Evolutionary conservation across 2,888 invertebrate genomes (phyloP).

Genomic region (Shargacucullia verbasci): DNA sequence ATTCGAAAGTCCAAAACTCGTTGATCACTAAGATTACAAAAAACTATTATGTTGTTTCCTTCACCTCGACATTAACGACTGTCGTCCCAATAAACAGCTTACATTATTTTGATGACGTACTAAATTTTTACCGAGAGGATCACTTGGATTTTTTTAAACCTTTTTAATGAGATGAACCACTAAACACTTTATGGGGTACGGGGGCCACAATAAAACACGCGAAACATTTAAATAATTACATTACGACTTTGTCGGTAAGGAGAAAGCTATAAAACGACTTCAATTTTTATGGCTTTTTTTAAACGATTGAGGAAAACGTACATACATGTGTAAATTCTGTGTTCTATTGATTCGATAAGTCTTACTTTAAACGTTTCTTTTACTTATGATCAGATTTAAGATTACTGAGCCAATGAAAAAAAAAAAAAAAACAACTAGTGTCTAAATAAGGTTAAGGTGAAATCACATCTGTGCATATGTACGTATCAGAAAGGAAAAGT

Average conservation of each 20-base stretch:
- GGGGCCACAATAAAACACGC: constrained; percentile 56
- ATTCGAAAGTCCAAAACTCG: constrained; percentile 21
- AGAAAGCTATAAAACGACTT: constrained; percentile 46
- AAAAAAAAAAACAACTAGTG: no score
- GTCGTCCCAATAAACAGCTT: constrained; percentile 21
- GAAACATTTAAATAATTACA: constrained; percentile 62
- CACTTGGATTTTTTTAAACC: constrained; percentile 35
- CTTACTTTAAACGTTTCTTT: constrained; percentile 4
- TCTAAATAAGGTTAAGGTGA: no score
- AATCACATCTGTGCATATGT: no score
- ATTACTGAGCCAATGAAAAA: no score
- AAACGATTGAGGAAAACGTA: constrained; percentile 33
- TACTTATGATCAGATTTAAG: no score
- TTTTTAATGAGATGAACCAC: constrained; percentile 54
- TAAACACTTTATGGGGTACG: constrained; percentile 53
- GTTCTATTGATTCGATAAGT: constrained; percentile 8
- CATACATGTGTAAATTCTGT: constrained; percentile 36
- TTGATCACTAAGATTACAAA: constrained; percentile 33
- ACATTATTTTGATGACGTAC: constrained; percentile 46
- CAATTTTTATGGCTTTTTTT: constrained; percentile 50
- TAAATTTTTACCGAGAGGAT: constrained; percentile 41
- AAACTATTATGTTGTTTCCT: constrained; percentile 14
- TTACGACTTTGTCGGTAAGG: constrained; percentile 54
- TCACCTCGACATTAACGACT: constrained; percentile 29
- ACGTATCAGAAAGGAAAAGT: no score